Evolutionary conservation across 2,797 vertebrate genomes (phyloP).

Genomic region (Philypnodon macrostomus): DNA sequence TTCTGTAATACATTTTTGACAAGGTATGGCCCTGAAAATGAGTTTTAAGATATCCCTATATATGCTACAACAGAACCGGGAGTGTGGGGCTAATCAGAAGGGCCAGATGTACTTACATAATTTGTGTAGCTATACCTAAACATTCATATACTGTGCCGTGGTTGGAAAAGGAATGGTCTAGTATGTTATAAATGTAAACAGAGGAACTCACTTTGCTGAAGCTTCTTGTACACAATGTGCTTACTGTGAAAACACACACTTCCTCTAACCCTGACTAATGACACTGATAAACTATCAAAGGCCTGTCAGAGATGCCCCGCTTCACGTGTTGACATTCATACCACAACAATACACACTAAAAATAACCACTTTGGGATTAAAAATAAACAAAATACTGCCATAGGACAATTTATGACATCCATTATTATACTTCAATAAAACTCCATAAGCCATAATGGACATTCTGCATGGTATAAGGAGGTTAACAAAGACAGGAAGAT

Average conservation of each 20-base stretch:
- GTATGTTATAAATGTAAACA: neutral
- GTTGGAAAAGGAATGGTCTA: too few species aligned
- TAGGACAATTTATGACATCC: constrained; percentile 79
- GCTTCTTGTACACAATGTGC: constrained; percentile 4
- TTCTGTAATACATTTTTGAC: too few species aligned
- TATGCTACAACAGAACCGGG: too few species aligned
- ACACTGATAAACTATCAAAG: constrained; percentile 83
- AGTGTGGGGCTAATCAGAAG: too few species aligned
- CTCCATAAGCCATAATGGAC: constrained; percentile 76
- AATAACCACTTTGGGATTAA: constrained; percentile 73
- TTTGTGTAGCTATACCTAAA: too few species aligned
- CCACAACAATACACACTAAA: too few species aligned
- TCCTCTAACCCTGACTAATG: constrained; percentile 80
- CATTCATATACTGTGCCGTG: too few species aligned
- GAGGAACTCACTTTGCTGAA: neutral
- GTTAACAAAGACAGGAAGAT: constrained; percentile 99
- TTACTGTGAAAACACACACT: constrained; percentile 60
- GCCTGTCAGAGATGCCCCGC: constrained; percentile 49
- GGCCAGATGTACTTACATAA: too few species aligned
- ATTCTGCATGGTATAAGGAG: constrained; percentile 85
- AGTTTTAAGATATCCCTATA: too few species aligned
- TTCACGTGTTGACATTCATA: constrained; percentile 72
- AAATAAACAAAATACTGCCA: constrained; percentile 61
- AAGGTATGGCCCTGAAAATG: too few species aligned
- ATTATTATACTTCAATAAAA: constrained; percentile 85